Percentiles rank a stretch among this genome's conserved stretches.
phyloP scores from a whole-genome alignment of 2,888 invertebrate genomes.

The Panzeria rudis region DNA sequence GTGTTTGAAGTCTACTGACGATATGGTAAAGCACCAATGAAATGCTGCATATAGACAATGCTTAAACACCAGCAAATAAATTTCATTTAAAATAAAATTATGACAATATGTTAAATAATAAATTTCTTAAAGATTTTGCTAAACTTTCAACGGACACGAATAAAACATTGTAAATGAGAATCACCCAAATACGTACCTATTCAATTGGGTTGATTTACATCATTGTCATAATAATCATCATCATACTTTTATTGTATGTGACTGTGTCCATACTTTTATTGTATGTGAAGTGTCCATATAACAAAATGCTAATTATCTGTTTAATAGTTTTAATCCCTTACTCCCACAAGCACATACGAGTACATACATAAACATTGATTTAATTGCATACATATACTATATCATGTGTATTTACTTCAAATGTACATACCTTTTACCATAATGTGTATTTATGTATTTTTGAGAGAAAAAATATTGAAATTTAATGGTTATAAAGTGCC shows the following conservation, averaged over 20 bases:
- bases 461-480: conserved; percentile 10
- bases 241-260: conserved; percentile 16
- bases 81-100: too few relatives aligned
- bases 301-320: conserved; percentile 78
- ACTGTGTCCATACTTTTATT: not conserved
- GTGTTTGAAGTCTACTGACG: too few relatives aligned
- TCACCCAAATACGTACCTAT: not conserved
- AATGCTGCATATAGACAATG: too few relatives aligned
- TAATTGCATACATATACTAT: not conserved
- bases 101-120: too few relatives aligned
- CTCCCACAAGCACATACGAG: conserved; percentile 47
- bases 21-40: too few relatives aligned
- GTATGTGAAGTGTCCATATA: conserved; percentile 27
- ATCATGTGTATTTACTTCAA: not conserved
- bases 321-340: conserved; percentile 79
- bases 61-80: too few relatives aligned
- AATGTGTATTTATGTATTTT: not conserved
- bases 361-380: not conserved
- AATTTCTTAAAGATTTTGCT: too few relatives aligned
- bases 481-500: conserved; percentile 49
- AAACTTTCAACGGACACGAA: too few relatives aligned
- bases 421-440: not conserved
- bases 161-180: too few relatives aligned
- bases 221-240: conserved; percentile 25
- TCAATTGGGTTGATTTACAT: conserved; percentile 29